phyloP scores from a whole-genome alignment of 2,888 invertebrate genomes.

The Hybos culiciformis region DNA sequence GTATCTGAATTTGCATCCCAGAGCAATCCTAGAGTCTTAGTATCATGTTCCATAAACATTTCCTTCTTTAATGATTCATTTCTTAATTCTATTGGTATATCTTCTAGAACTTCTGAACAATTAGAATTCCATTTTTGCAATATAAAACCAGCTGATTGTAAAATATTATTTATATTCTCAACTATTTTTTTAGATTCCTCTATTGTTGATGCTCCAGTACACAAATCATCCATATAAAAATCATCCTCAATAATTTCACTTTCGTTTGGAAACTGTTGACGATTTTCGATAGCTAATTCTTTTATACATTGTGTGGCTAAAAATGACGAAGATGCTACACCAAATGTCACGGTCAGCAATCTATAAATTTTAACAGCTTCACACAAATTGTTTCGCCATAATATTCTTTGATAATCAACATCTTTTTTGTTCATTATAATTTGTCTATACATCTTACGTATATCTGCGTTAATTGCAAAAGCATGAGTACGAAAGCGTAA shows the following conservation, averaged over 20 bases:
- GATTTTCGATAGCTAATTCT: constrained; percentile 2
- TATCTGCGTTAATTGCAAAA: constrained; percentile 6
- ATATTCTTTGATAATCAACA: too few relatives aligned
- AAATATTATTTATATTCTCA: too few relatives aligned
- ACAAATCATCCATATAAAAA: constrained; percentile 4
- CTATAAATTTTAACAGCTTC: not conserved
- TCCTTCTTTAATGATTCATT: constrained; percentile 1
- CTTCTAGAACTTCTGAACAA: not conserved
- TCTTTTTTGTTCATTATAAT: too few relatives aligned
- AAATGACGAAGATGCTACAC: constrained; percentile 3
- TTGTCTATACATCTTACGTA: constrained; percentile 6
- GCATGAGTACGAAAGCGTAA: constrained; percentile 5
- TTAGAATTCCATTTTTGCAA: too few relatives aligned
- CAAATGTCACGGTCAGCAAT: not conserved
- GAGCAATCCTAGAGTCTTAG: constrained; percentile 5
- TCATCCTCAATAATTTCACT: not conserved
- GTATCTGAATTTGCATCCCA: constrained; percentile 2
- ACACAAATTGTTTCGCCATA: constrained; percentile 1
- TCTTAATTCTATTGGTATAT: not conserved
- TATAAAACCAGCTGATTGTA: too few relatives aligned
- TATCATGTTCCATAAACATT: not conserved
- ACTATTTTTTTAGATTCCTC: too few relatives aligned
- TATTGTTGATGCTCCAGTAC: too few relatives aligned
- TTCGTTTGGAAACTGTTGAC: not conserved
- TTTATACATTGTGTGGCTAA: not conserved